Evolutionary conservation across 2,888 invertebrate genomes (phyloP), one percentile per base, ranked within the genome.

Genomic region (Allacma fusca): DNA sequence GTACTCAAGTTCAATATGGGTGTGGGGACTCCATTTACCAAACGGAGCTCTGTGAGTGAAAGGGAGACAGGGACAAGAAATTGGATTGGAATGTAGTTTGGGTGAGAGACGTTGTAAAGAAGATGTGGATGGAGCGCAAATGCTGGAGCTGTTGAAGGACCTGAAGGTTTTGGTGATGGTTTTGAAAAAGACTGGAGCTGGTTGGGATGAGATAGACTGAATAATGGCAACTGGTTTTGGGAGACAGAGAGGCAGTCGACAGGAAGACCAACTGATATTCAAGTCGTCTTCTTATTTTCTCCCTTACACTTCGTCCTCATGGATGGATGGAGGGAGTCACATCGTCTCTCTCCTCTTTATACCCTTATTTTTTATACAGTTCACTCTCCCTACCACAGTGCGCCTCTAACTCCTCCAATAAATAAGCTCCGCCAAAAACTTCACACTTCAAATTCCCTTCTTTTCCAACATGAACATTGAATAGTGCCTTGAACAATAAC

Each of bases 251-350:
- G 62, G 23, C 43, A 74, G 44, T 65, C 19, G 74, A 74, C 65
- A 74, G 64, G 24, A 65, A 74, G 65, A 34, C 24, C 62, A 74
- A 40, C 65, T 74, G 74, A 44, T 62, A 64, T 74, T 73, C 62
- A 64, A 73, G 65, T 74, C 43, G 74, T 65, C n/a, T 21, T 29
- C 57, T 59, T 73, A 73, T 74, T 65, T 9, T 43, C 64, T 44
- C 23, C 65, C 1, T 74, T 65, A 65, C 64, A 74, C 65, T 74
- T 9, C 65, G 43, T 65, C 62, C 44, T 21, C 43, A 24, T 29
- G 62, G 40, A 74, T 65, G 65, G 74, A 74, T 71, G 71, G 70
- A 26, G 70, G 50, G 16, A 21, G 24, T 1, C 29, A 24, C 72
- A 72, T 72, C 57, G 1, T 70, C 70, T 24, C 50, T 13, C 24